These are phyloP conservation scores for Peromyscus eremicus DNA, from an alignment of 2,797 vertebrate genomes.

Conservation along the genomic window DNA sequence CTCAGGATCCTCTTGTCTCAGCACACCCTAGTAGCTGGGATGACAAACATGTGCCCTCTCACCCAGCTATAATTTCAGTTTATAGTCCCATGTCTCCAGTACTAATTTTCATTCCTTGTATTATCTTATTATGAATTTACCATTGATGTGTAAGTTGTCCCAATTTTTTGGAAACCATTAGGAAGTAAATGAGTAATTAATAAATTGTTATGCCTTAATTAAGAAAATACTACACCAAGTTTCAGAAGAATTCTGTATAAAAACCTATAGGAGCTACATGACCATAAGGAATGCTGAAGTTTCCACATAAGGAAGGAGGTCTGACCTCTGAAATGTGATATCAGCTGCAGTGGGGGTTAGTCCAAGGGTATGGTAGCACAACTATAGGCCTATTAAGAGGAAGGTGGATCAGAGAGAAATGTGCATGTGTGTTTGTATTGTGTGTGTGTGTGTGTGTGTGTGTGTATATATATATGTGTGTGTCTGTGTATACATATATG, in stretches of 20 bases:
- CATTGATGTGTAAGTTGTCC: not conserved
- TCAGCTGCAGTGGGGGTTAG: not conserved
- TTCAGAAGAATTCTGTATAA: not conserved
- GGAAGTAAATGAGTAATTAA: not conserved
- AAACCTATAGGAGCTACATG: not conserved
- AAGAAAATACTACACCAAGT: not conserved
- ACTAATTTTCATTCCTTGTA: not conserved
- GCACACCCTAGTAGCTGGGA: not conserved
- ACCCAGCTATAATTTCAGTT: not conserved
- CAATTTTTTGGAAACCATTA: not conserved
- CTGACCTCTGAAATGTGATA: not conserved
- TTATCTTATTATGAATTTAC: constrained; percentile 25
- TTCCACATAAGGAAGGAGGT: not conserved
- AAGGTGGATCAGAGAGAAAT: not conserved
- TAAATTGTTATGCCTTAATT: not conserved
- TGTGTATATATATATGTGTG: not conserved
- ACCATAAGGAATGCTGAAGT: not conserved
- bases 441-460: not conserved
- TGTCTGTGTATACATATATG: not conserved
- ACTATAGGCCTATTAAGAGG: not conserved
- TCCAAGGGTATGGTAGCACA: not conserved
- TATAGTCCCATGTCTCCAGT: not conserved
- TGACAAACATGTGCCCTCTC: not conserved
- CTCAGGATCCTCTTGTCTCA: not conserved
- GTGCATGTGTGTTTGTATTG: not conserved